Conservation (phyloP, 2,888 invertebrate genomes). For the Holacanthella duospinosa region DNA sequence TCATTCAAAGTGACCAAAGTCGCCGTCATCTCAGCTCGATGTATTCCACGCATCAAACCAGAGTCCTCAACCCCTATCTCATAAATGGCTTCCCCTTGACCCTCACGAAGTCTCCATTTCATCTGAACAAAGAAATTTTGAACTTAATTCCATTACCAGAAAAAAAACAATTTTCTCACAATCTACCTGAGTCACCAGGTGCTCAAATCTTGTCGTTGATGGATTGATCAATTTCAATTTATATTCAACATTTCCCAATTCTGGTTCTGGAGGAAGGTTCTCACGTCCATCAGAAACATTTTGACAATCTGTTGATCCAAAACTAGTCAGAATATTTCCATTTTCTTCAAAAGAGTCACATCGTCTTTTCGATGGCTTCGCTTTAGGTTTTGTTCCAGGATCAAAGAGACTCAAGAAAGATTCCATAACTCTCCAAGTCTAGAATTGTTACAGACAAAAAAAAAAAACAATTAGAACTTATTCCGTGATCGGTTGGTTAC, state of each 20-base stretch:
- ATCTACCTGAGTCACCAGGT: conserved; percentile 93
- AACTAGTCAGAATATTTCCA: conserved; percentile 15
- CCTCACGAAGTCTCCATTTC: conserved; percentile 94
- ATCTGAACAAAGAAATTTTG: conserved; percentile 47
- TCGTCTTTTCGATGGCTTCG: neutral
- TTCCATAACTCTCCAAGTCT: too few relatives aligned
- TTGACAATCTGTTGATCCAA: neutral
- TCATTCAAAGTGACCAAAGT: conserved; percentile 72
- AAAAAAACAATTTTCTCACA: too few relatives aligned
- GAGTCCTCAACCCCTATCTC: conserved; percentile 90
- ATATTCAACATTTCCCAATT: conserved; percentile 91
- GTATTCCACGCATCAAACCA: conserved; percentile 74
- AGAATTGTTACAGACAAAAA: too few relatives aligned
- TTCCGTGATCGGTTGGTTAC: too few relatives aligned
- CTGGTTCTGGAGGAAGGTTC: conserved; percentile 73
- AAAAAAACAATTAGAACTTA: too few relatives aligned
- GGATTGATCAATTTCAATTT: conserved; percentile 89
- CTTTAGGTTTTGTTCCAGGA: conserved; percentile 43
- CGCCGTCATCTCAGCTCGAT: conserved; percentile 69
- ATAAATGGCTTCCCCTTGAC: conserved; percentile 94
- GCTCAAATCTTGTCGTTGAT: conserved; percentile 81
- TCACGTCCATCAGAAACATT: neutral
- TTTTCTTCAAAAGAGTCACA: conserved; percentile 14
- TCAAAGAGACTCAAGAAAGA: conserved; percentile 73
- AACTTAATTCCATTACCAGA: neutral